These are phyloP conservation scores for Cettia cetti DNA, from an alignment of 2,113 vertebrate genomes.

Conservation along the genomic window DNA sequence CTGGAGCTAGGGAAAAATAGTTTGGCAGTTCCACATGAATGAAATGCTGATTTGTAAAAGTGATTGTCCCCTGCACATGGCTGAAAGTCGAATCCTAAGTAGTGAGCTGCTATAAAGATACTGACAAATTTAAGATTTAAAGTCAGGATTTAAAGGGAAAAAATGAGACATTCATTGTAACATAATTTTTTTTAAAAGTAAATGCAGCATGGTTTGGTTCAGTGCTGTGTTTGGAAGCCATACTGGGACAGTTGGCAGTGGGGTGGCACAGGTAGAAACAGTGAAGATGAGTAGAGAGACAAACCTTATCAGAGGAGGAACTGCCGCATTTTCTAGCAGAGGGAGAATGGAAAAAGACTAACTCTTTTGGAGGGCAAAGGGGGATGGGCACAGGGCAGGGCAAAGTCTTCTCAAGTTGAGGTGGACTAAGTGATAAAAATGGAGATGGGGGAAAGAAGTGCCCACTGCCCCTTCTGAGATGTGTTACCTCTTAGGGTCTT, in stretches of 20 bases:
- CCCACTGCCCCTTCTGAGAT: background rate
- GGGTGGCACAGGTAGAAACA: background rate
- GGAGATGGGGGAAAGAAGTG: background rate
- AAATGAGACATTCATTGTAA: background rate
- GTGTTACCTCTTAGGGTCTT: background rate
- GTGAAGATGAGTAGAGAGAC: background rate
- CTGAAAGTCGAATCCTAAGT: background rate
- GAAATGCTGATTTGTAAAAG: background rate
- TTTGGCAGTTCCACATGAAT: background rate
- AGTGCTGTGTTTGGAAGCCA: background rate
- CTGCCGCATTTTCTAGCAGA: background rate
- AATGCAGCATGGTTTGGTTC: accelerated
- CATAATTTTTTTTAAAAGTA: background rate
- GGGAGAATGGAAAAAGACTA: background rate
- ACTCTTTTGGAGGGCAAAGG: background rate
- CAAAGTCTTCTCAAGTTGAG: accelerated
- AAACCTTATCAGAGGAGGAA: background rate
- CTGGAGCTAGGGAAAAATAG: background rate
- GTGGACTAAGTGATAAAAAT: background rate
- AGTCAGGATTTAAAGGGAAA: background rate
- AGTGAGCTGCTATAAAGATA: background rate
- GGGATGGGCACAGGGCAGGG: background rate
- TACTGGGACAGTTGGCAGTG: background rate
- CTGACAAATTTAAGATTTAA: background rate
- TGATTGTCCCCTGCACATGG: background rate